These are phyloP conservation scores for Sminthurides bifidus DNA, from an alignment of 1,140 invertebrate species.

Conservation along the genomic window DNA sequence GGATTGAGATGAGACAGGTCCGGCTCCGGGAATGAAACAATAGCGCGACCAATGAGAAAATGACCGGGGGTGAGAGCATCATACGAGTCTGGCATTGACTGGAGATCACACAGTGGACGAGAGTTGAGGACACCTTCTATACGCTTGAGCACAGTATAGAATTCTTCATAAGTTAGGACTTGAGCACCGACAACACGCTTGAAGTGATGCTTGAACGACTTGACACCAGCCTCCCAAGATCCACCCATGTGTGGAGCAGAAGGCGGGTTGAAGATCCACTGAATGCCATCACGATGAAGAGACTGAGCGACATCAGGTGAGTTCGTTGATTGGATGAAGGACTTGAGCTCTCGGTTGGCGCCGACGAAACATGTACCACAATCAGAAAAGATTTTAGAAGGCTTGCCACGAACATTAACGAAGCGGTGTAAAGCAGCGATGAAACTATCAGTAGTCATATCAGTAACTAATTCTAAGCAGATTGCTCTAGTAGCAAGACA, in stretches of 20 bases:
- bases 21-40: slow-evolving; percentile 5
- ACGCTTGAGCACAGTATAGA: slow-evolving; percentile 31
- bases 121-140: slow-evolving; percentile 34
- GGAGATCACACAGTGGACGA: slow-evolving; percentile 28
- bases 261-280: slow-evolving; percentile 33
- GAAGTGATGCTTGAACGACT: slow-evolving; percentile 15
- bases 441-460: slow-evolving; percentile 37
- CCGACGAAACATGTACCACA: slow-evolving; percentile 39
- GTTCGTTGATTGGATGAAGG: background rate
- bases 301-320: background rate
- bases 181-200: background rate
- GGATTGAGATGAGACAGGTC: background rate
- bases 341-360: slow-evolving; percentile 23
- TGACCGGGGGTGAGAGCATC: slow-evolving; percentile 31
- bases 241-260: slow-evolving; percentile 32
- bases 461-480: slow-evolving; percentile 38
- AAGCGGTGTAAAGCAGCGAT: slow-evolving; percentile 37
- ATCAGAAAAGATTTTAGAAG: slow-evolving; percentile 35
- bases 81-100: slow-evolving; percentile 32
- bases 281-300: background rate
- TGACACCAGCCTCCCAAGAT: slow-evolving; percentile 30
- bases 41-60: slow-evolving; percentile 22
- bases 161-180: slow-evolving; percentile 29
- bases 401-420: slow-evolving; percentile 32
- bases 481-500: slow-evolving; percentile 38